Conservation (phyloP, 2,797 vertebrate genomes). For the Myotis findleyi region DNA sequence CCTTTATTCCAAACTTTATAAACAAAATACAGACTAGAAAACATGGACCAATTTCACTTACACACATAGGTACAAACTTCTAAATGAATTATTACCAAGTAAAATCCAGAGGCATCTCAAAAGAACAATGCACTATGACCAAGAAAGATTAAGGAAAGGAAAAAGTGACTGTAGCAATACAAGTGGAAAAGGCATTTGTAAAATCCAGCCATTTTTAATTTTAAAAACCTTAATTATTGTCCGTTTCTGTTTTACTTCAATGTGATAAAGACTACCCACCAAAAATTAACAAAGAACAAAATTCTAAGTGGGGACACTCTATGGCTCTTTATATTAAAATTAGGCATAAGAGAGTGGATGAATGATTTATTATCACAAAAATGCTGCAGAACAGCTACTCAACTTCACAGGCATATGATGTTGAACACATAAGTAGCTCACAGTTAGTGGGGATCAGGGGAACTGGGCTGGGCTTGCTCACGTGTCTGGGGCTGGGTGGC, state of each 20-base stretch:
- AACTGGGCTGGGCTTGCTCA: not conserved
- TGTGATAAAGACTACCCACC: not conserved
- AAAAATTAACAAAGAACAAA: slow-evolving; percentile 3
- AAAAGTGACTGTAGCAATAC: not conserved
- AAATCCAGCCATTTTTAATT: slow-evolving; percentile 43
- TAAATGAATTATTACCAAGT: slow-evolving; percentile 43
- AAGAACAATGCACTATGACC: not conserved
- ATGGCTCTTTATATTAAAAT: not conserved
- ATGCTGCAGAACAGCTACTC: not conserved
- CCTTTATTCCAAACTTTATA: not conserved
- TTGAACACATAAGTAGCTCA: not conserved
- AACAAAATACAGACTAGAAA: not conserved
- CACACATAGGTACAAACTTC: not conserved
- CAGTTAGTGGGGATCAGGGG: not conserved
- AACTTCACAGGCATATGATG: not conserved
- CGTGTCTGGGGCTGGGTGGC: not conserved
- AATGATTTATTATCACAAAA: not conserved
- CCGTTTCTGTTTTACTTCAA: slow-evolving; percentile 26
- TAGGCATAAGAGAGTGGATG: not conserved
- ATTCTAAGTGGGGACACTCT: slow-evolving; percentile 9
- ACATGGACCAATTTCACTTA: not conserved
- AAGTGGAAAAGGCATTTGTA: not conserved
- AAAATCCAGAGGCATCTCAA: not conserved
- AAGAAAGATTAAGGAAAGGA: not conserved
- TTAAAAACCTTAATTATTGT: not conserved